Base-by-base conservation (phyloP, 1,140 invertebrate genomes). In the Drepana arcuata region DNA sequence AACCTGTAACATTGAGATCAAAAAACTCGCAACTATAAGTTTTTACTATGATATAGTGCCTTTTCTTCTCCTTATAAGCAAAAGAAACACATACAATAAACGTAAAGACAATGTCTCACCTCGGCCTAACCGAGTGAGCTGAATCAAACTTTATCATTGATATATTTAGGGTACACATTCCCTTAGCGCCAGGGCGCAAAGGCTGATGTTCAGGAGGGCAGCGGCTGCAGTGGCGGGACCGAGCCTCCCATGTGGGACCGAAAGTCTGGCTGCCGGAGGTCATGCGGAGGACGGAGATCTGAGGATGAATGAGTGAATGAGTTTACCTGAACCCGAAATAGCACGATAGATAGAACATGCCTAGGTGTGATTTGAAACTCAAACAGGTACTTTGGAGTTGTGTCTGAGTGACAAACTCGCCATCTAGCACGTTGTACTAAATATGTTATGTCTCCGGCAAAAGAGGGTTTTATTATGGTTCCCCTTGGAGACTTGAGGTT, bases 131-230 rank as follows among this genome's bases (percentile, higher is more conserved):
- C n/a, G n/a, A n/a, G n/a, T n/a, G n/a, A n/a, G 42, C 43, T 47
- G 40, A 46, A 35, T 43, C 46, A 34, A 14, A 18, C 32, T 12
- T 18, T 30, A 23, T 24, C 18, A 23, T 23, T 30, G 28, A 14
- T 31, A n/a, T 31, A 16, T 23, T 23, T 1, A 23, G 21, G 21
- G n/a, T n/a, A 9, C 13, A 23, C 1, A 24, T 27, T 36, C 26
- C 74, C 72, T 81, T 43, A 77, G 53, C 70, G 70, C 70, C 72
- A 78, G 29, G 71, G 71, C 73, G 68, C 65, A 52, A 80, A 80
- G 73, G 70, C 72, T 24, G 67, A 56, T 34, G 72, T 72, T 78
- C 72, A 78, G 71, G 80, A 81, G 12, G 74, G 72, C 16, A 80
- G 47, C 12, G 79, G 67, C 48, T 80, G 77, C n/a, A 78, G 51